Percentiles rank a stretch among this genome's conserved stretches.
These are phyloP conservation scores for Bombylius discolor DNA, from an alignment of 2,888 invertebrate species.

Conservation along the genomic window DNA sequence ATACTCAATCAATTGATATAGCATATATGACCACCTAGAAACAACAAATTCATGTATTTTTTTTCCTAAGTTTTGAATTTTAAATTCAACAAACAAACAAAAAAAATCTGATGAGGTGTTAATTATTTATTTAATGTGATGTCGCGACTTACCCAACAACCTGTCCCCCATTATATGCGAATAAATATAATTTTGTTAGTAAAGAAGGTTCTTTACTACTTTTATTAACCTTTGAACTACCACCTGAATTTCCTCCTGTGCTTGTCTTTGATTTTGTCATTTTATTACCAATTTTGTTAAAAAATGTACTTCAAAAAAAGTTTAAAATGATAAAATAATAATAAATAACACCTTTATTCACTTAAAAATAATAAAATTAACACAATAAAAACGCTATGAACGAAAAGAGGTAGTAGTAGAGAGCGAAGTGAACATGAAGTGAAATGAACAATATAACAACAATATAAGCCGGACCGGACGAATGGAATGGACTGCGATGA, in stretches of 20 bases:
- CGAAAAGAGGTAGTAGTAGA: too few relatives aligned
- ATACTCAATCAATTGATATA: constrained; percentile 48
- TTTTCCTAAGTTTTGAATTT: background rate
- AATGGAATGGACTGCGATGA: too few relatives aligned
- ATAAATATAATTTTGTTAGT: constrained; percentile 49
- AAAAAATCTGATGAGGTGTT: background rate
- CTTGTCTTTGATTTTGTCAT: background rate
- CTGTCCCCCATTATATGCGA: constrained; percentile 59
- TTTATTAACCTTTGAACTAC: constrained; percentile 9
- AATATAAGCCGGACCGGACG: too few relatives aligned
- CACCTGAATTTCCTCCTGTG: background rate
- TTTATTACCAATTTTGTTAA: background rate
- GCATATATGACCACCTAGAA: constrained; percentile 61
- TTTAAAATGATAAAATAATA: too few relatives aligned
- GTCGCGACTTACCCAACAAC: constrained; percentile 50
- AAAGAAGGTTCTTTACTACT: constrained; percentile 38
- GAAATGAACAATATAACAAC: too few relatives aligned
- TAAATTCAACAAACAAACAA: constrained; percentile 12
- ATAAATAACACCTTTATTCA: too few relatives aligned
- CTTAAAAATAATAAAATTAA: too few relatives aligned
- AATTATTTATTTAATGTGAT: constrained; percentile 2
- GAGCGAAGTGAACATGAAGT: too few relatives aligned
- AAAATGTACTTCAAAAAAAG: too few relatives aligned
- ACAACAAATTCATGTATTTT: constrained; percentile 4
- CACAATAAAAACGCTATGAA: too few relatives aligned